Percentiles rank a stretch among this genome's conserved stretches.
Evolutionary conservation across 2,888 invertebrate species (phyloP).

Genomic region (Bellardia bayeri): DNA sequence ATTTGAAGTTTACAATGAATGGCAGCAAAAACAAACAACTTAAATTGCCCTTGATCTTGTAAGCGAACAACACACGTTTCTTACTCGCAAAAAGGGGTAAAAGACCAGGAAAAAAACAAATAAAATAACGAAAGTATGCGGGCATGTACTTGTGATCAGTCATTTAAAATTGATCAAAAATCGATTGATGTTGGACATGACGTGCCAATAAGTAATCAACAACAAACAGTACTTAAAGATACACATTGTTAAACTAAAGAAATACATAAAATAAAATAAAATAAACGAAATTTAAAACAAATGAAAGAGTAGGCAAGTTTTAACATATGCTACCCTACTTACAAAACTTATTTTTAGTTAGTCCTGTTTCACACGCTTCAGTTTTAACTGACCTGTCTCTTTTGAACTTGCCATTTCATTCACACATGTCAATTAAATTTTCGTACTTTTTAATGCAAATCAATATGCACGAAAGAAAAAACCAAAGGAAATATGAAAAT

Average conservation of each 20-base stretch:
- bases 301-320: not conserved
- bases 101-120: not conserved
- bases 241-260: constrained; percentile 34
- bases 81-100: not conserved
- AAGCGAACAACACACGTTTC: constrained; percentile 14
- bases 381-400: too few relatives aligned
- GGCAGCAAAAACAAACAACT: constrained; percentile 59
- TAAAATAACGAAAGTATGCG: not conserved
- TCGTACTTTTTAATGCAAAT: too few relatives aligned
- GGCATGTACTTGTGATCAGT: constrained; percentile 66
- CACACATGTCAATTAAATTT: too few relatives aligned
- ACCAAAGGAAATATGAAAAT: too few relatives aligned
- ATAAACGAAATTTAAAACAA: too few relatives aligned
- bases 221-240: constrained; percentile 47
- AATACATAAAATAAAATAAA: not conserved
- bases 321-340: not conserved
- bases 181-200: constrained; percentile 70
- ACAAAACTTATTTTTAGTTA: too few relatives aligned
- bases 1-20: constrained; percentile 45
- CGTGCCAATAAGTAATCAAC: constrained; percentile 65
- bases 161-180: constrained; percentile 68
- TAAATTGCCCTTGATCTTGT: constrained; percentile 56
- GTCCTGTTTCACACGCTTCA: too few relatives aligned
- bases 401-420: too few relatives aligned
- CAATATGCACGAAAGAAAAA: too few relatives aligned